These are phyloP conservation scores for Drosophila hamatofila DNA, from an alignment of 2,888 invertebrate genomes.

Conservation along the genomic window DNA sequence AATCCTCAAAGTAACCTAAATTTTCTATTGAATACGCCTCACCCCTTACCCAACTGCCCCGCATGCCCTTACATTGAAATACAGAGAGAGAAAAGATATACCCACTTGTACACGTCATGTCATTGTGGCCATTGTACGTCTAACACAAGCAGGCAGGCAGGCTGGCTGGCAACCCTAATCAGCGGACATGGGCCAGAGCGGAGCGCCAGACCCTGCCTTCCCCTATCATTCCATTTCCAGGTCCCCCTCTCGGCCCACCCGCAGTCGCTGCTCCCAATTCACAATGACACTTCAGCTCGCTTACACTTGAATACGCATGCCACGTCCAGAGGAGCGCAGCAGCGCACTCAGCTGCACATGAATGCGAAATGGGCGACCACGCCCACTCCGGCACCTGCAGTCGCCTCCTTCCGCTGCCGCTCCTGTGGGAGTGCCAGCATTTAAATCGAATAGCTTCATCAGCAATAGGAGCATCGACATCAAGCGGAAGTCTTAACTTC, in stretches of 20 bases:
- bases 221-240: not conserved
- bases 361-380: slow-evolving; percentile 42
- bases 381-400: not conserved
- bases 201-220: slow-evolving; percentile 10
- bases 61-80: not conserved
- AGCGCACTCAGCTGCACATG: slow-evolving; percentile 53
- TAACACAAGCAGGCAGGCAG: slow-evolving; percentile 25
- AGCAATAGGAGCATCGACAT: slow-evolving; percentile 44
- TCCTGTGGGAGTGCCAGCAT: slow-evolving; percentile 55
- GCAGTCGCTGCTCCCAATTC: slow-evolving; percentile 67
- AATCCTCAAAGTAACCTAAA: slow-evolving; percentile 53
- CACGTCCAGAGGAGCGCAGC: slow-evolving; percentile 67
- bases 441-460: slow-evolving; percentile 79
- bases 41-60: not conserved
- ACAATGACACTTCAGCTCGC: slow-evolving; percentile 76
- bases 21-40: slow-evolving; percentile 39
- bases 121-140: slow-evolving; percentile 68
- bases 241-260: not conserved
- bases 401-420: not conserved
- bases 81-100: slow-evolving; percentile 3
- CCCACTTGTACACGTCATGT: slow-evolving; percentile 78
- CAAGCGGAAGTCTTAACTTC: slow-evolving; percentile 75
- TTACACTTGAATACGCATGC: slow-evolving; percentile 79
- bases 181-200: slow-evolving; percentile 57
- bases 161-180: slow-evolving; percentile 68